Percentiles rank a stretch among this genome's conserved stretches.
Conservation (phyloP, 2,113 vertebrate genomes). For the Notarius lentiginosus region DNA sequence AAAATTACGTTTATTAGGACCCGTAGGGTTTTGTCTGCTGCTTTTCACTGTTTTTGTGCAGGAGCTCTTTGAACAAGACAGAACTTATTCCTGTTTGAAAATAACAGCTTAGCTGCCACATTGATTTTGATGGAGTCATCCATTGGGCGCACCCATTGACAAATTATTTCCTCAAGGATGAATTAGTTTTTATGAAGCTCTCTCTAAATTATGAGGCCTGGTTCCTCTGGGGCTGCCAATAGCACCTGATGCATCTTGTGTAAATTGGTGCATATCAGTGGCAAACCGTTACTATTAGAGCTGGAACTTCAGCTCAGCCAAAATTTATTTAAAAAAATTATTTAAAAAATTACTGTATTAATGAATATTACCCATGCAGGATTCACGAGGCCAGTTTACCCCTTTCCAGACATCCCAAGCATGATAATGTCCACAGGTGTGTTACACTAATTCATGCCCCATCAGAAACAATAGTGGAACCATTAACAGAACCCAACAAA, state of each 20-base stretch:
- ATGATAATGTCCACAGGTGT: too few relatives aligned
- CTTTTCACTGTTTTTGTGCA: neutral
- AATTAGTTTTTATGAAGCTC: conserved; percentile 20
- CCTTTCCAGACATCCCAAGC: too few relatives aligned
- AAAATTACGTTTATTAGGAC: neutral
- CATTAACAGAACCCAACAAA: too few relatives aligned
- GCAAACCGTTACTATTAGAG: too few relatives aligned
- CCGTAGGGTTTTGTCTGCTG: neutral
- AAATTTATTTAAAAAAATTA: too few relatives aligned
- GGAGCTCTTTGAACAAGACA: conserved; percentile 32
- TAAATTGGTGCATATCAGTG: too few relatives aligned
- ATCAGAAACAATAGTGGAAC: too few relatives aligned
- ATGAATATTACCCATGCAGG: too few relatives aligned
- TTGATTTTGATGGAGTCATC: conserved; percentile 18
- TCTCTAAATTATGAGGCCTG: neutral
- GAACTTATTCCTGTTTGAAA: neutral
- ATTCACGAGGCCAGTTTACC: too few relatives aligned
- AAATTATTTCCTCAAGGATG: conserved; percentile 21
- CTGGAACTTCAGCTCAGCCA: too few relatives aligned
- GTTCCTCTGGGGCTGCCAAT: conserved; percentile 1
- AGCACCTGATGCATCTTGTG: neutral
- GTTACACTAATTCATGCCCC: too few relatives aligned
- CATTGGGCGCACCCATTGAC: conserved; percentile 13
- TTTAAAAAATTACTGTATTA: too few relatives aligned
- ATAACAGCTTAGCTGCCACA: conserved; percentile 23